Conservation (phyloP, 2,888 invertebrate species). For the Cerceris ruficornis region DNA sequence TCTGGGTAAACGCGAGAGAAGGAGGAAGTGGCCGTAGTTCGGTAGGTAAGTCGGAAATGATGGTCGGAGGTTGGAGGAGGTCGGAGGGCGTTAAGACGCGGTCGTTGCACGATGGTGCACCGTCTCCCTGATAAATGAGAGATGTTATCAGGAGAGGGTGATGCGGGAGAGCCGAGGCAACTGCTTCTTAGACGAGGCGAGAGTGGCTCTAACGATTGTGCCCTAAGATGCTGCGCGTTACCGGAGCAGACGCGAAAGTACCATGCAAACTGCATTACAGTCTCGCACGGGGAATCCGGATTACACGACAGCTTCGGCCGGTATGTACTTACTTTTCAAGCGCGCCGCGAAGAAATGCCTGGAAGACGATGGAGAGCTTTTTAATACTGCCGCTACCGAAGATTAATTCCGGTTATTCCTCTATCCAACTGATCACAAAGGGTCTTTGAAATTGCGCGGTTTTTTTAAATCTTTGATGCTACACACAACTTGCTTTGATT, state of each 20-base stretch:
- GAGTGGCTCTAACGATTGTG: conserved; percentile 64
- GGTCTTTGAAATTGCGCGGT: too few relatives aligned
- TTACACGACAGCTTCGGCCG: conserved; percentile 37
- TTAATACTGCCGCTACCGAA: too few relatives aligned
- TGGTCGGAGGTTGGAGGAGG: conserved; percentile 49
- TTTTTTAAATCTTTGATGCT: too few relatives aligned
- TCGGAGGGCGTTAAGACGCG: conserved; percentile 62
- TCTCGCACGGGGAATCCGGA: conserved; percentile 33
- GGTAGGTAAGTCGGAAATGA: conserved; percentile 53
- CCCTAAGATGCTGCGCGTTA: conserved; percentile 59
- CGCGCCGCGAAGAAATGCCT: too few relatives aligned
- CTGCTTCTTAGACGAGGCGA: conserved; percentile 46
- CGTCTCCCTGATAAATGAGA: conserved; percentile 70
- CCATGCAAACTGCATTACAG: conserved; percentile 60
- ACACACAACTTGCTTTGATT: too few relatives aligned
- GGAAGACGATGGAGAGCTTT: too few relatives aligned
- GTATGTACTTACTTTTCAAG: conserved; percentile 1
- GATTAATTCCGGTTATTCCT: not conserved
- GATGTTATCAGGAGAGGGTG: conserved; percentile 66
- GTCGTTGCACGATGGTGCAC: conserved; percentile 65
- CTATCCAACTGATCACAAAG: not conserved
- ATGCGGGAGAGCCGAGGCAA: conserved; percentile 45
- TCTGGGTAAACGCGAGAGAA: conserved; percentile 15
- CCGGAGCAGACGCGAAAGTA: conserved; percentile 45
- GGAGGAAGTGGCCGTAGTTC: not conserved